Evolutionary conservation across 2,113 vertebrate genomes (phyloP).

Genomic region (Trematomus loennbergii): DNA sequence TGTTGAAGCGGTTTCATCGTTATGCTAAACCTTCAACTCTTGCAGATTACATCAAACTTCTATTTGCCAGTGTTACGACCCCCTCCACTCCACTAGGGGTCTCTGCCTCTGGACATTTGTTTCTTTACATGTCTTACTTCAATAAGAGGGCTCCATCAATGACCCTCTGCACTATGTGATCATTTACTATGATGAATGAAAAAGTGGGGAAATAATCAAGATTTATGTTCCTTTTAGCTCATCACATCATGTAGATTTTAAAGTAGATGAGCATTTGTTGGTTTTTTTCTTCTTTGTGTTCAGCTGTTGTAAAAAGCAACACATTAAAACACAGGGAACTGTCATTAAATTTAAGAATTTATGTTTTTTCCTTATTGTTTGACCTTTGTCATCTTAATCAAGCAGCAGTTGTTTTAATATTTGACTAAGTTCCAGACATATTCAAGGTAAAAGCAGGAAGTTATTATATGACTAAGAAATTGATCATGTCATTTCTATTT

Average conservation of each 20-base stretch:
- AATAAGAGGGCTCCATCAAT: background rate
- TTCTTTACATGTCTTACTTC: conserved; percentile 6
- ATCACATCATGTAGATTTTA: no score
- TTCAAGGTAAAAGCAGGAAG: background rate
- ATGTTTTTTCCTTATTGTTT: background rate
- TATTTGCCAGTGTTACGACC: no score
- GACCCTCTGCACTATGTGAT: conserved; percentile 30
- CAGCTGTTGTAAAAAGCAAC: no score
- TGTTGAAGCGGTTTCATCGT: background rate
- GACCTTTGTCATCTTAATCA: background rate
- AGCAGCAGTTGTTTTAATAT: background rate
- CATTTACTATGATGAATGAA: conserved; percentile 26
- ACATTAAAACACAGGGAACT: no score
- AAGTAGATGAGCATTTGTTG: no score
- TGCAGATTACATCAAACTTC: background rate
- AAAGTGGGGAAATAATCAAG: no score
- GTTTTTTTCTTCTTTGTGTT: no score
- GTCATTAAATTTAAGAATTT: no score
- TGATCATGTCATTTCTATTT: background rate
- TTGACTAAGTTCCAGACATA: background rate
- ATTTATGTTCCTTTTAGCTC: no score
- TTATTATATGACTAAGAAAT: background rate
- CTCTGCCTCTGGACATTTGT: background rate
- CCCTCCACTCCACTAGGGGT: no score
- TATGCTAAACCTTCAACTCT: conserved; percentile 2